phyloP scores from a whole-genome alignment of 2,888 invertebrate genomes.

The Siphlonurus alternatus region DNA sequence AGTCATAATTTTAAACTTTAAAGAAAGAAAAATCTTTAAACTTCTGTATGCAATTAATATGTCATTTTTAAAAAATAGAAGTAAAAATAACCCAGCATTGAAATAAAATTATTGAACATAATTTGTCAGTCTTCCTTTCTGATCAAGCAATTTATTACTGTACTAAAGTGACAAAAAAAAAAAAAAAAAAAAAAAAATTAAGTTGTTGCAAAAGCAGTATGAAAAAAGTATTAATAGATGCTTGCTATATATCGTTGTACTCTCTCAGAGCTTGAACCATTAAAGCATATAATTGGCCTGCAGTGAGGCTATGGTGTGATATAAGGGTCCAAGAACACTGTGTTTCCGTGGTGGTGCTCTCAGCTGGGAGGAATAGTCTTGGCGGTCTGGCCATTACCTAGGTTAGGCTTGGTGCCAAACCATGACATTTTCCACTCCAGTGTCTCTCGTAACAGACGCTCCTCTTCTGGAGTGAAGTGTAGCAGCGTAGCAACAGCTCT shows the following conservation, averaged over 20 bases:
- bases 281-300: not conserved
- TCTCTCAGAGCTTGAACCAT: not conserved
- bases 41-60: no score
- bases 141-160: no score
- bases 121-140: no score
- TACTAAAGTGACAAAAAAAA: no score
- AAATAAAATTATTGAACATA: no score
- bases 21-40: no score
- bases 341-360: constrained; percentile 15
- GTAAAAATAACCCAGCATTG: no score
- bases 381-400: constrained; percentile 28
- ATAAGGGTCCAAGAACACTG: not conserved
- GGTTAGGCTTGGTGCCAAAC: constrained; percentile 41
- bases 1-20: no score
- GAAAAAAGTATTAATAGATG: no score
- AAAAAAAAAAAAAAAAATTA: no score
- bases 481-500: constrained; percentile 72
- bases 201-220: no score
- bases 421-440: constrained; percentile 58
- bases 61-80: no score
- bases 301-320: not conserved
- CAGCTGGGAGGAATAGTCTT: constrained; percentile 27
- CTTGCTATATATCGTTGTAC: not conserved
- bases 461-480: constrained; percentile 72
- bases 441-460: constrained; percentile 64